phyloP scores from a whole-genome alignment of 1,140 invertebrate genomes.

The Procambarus virginalis region DNA sequence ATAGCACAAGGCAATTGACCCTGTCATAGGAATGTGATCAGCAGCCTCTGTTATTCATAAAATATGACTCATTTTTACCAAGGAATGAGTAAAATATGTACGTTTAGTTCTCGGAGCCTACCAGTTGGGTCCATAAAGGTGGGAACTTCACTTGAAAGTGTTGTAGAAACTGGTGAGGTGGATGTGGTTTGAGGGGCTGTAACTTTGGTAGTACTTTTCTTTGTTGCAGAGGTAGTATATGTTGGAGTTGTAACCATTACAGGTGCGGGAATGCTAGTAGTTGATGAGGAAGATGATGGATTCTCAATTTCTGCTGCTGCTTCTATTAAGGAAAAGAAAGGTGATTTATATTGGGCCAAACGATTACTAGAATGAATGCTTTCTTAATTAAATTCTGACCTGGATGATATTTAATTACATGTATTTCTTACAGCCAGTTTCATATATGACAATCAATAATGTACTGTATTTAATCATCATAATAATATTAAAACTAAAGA shows the following conservation, averaged over 20 bases:
- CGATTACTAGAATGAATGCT: not conserved
- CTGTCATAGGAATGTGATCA: too few relatives aligned
- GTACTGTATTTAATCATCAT: too few relatives aligned
- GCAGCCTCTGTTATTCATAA: too few relatives aligned
- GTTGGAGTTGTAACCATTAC: not conserved
- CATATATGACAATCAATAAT: too few relatives aligned
- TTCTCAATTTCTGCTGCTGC: not conserved
- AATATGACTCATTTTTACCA: too few relatives aligned
- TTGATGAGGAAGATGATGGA: not conserved
- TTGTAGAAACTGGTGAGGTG: not conserved
- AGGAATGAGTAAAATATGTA: too few relatives aligned
- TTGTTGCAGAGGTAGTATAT: constrained; percentile 19
- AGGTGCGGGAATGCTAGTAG: not conserved
- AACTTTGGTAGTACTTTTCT: not conserved
- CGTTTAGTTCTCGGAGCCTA: not conserved
- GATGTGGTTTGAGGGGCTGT: not conserved
- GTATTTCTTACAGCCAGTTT: too few relatives aligned
- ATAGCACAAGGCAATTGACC: too few relatives aligned
- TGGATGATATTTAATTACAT: not conserved
- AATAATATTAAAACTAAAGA: too few relatives aligned
- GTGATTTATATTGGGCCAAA: not conserved
- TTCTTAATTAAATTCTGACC: not conserved
- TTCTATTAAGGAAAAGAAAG: not conserved
- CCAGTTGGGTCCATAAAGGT: constrained; percentile 20
- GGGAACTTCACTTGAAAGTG: constrained; percentile 21